A percentile compares a stretch with the other conserved stretches of the same genome.
Evolutionary conservation across 2,113 vertebrate genomes (phyloP).

Genomic region (Callaeas wilsoni): DNA sequence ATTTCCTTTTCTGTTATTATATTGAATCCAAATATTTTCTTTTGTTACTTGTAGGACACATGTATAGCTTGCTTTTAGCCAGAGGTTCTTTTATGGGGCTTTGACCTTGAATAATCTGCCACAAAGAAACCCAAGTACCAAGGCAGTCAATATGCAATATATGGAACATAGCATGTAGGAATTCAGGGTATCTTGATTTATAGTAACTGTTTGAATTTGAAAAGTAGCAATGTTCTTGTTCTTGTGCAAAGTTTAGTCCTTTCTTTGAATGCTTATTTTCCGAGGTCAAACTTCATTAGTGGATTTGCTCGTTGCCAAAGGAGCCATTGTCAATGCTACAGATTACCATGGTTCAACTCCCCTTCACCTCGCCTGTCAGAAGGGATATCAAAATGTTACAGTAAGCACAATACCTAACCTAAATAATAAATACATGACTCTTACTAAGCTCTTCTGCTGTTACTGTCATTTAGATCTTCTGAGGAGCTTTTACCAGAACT

Average conservation of each 20-base stretch:
- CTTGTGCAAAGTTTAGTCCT: not conserved
- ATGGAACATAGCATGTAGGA: not conserved
- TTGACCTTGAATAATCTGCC: not conserved
- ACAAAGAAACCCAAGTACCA: not conserved
- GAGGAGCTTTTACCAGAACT: not conserved
- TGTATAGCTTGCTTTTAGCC: not conserved
- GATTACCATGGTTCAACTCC: slow-evolving; percentile 92
- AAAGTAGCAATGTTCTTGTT: not conserved
- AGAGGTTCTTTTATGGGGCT: not conserved
- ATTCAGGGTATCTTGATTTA: not conserved
- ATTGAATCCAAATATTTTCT: not conserved
- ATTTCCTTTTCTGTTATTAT: not conserved
- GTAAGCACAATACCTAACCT: slow-evolving; percentile 66
- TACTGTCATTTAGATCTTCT: not conserved
- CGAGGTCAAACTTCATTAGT: slow-evolving; percentile 88
- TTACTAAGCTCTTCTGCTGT: not conserved
- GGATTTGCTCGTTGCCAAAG: slow-evolving; percentile 87
- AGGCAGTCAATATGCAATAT: not conserved
- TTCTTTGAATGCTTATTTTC: not conserved
- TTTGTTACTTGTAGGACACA: not conserved
- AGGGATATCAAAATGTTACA: slow-evolving; percentile 90
- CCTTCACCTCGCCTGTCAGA: slow-evolving; percentile 92
- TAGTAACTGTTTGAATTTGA: not conserved
- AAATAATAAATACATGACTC: not conserved
- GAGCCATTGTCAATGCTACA: slow-evolving; percentile 86